Percentiles rank a stretch among this genome's conserved stretches.
Conservation (phyloP, 2,113 vertebrate species). For the Macaca nemestrina region DNA sequence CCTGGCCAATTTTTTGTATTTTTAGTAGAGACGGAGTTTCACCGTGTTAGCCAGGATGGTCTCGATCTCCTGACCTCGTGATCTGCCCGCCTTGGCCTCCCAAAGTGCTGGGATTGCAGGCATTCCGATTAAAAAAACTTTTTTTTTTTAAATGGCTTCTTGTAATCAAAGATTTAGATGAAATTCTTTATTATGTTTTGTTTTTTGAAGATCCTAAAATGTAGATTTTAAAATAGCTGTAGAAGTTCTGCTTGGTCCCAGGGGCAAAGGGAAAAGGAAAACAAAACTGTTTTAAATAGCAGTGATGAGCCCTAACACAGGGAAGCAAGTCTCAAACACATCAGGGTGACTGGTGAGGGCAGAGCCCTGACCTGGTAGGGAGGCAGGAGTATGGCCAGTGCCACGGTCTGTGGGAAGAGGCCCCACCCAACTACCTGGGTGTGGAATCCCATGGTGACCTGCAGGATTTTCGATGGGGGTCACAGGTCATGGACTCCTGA, state of each 20-base stretch:
- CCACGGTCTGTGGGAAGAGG: not conserved
- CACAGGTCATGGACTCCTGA: not conserved
- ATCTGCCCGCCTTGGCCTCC: too few species aligned
- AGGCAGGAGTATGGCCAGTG: not conserved
- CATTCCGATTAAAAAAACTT: not conserved
- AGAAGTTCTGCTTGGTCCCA: constrained; percentile 63
- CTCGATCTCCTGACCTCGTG: too few species aligned
- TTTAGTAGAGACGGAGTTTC: too few species aligned
- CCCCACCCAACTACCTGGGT: not conserved
- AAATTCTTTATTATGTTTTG: constrained; percentile 78
- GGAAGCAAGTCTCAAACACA: constrained; percentile 61
- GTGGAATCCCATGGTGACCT: not conserved
- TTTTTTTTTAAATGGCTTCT: constrained; percentile 50
- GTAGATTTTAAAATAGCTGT: constrained; percentile 80
- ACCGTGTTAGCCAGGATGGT: too few species aligned
- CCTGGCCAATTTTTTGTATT: too few species aligned
- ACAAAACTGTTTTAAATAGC: constrained; percentile 73
- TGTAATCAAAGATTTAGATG: constrained; percentile 80
- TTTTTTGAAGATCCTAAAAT: constrained; percentile 77
- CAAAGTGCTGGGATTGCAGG: too few species aligned
- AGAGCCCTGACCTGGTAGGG: not conserved
- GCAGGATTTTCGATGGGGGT: not conserved
- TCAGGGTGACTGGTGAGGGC: not conserved
- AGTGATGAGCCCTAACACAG: constrained; percentile 70
- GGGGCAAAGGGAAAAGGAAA: not conserved